These are phyloP conservation scores for Rhinogobius similis DNA, from an alignment of 2,113 vertebrate genomes.

Conservation along the genomic window DNA sequence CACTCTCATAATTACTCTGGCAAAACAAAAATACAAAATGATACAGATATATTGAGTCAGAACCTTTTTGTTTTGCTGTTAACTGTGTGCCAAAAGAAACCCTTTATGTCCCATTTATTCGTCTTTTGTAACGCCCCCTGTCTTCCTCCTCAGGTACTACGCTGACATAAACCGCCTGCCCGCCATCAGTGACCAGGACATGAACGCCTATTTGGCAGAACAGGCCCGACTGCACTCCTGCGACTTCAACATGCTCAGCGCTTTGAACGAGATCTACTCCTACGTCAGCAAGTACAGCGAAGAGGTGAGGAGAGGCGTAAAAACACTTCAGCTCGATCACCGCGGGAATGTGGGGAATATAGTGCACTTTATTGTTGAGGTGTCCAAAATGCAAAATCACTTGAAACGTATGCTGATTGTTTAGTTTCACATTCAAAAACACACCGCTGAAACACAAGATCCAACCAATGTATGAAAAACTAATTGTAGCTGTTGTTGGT, in stretches of 20 bases:
- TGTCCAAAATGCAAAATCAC: no score
- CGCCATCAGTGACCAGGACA: conserved; percentile 98
- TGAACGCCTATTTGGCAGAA: conserved; percentile 98
- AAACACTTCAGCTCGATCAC: neutral
- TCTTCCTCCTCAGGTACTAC: conserved; percentile 86
- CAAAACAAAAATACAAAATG: no score
- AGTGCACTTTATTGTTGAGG: neutral
- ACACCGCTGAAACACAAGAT: no score
- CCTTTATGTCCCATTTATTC: no score
- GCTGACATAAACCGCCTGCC: conserved; percentile 95
- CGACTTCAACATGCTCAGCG: conserved; percentile 98
- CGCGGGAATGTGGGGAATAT: neutral
- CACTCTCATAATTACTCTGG: no score
- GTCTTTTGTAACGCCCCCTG: conserved; percentile 23
- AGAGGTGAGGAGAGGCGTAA: conserved; percentile 80
- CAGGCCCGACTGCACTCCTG: conserved; percentile 92
- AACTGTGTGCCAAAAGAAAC: no score
- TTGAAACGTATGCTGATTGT: no score
- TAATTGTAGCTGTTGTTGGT: no score
- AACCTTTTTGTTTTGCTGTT: no score
- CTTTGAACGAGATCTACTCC: conserved; percentile 97
- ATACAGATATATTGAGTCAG: no score
- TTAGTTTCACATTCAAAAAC: no score
- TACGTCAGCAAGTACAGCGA: conserved; percentile 98
- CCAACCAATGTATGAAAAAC: no score